Evolutionary conservation across 1,140 invertebrate genomes (phyloP).

Genomic region (Zaprionus gabonicus): DNA sequence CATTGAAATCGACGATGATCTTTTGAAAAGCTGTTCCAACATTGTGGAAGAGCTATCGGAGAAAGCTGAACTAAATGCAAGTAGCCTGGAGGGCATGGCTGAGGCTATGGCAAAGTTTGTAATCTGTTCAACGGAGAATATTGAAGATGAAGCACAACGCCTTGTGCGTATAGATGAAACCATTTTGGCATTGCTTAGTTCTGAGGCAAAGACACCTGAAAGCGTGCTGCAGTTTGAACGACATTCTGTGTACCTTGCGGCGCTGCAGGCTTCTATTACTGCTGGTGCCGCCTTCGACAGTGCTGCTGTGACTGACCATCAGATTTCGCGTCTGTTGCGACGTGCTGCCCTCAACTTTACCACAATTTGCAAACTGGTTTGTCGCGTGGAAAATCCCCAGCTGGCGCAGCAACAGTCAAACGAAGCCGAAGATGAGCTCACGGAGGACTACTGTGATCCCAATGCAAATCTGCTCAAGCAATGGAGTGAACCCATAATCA

Average conservation of each 20-base stretch:
- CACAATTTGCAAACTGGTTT: slow-evolving; percentile 65
- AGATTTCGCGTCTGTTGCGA: slow-evolving; percentile 40
- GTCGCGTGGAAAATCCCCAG: slow-evolving; percentile 43
- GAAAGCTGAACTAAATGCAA: slow-evolving; percentile 37
- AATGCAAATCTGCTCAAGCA: slow-evolving; percentile 75
- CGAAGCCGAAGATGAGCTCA: slow-evolving; percentile 72
- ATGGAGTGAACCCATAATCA: slow-evolving; percentile 66
- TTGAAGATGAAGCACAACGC: slow-evolving; percentile 61
- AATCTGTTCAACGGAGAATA: slow-evolving; percentile 73
- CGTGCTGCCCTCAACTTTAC: slow-evolving; percentile 61
- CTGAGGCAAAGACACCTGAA: slow-evolving; percentile 38
- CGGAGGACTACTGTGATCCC: slow-evolving; percentile 81
- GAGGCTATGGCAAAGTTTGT: slow-evolving; percentile 76
- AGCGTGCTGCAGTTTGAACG: slow-evolving; percentile 54
- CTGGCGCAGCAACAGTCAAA: slow-evolving; percentile 12
- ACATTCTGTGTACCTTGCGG: slow-evolving; percentile 56
- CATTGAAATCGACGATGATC: slow-evolving; percentile 59
- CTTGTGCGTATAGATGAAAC: slow-evolving; percentile 57
- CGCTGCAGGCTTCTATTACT: slow-evolving; percentile 41
- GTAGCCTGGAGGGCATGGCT: slow-evolving; percentile 70
- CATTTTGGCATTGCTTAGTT: slow-evolving; percentile 59
- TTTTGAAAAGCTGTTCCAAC: slow-evolving; percentile 57
- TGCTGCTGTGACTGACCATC: slow-evolving; percentile 19
- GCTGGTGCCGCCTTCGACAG: slow-evolving; percentile 46
- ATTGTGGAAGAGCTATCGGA: slow-evolving; percentile 57